Evolutionary conservation across 2,888 invertebrate genomes (phyloP), one percentile per base, ranked within the genome.

Genomic region (Uropetala carovei): DNA sequence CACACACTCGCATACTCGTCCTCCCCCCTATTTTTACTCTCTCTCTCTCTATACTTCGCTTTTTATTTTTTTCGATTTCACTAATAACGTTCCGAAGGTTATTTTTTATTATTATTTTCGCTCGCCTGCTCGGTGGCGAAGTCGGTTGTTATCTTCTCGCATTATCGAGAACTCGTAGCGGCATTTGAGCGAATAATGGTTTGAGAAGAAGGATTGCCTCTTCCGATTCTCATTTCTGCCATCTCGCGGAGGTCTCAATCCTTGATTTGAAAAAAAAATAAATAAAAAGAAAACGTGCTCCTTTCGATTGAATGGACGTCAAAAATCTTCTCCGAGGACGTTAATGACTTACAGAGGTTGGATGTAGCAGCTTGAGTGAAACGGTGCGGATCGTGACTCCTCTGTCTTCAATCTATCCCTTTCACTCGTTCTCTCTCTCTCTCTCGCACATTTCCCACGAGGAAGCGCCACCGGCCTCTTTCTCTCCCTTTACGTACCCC

Each of bases 361-460:
- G 27, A 13, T 13, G 75, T 27, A 75, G 75, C 43, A 43, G 43
- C 43, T 75, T 11, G 75, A 75, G 75, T 68, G 68, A 68, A 68
- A 68, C 68, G 68, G 68, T 22, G 68, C 68, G 13, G 68, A 68
- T 75, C 75, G 75, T 27, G 75, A 75, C 75, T 75, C 75, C 27
- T 75, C 22, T 68, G 68, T 68, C 68, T 68, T 68, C 68, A 5
- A 64, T 64, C 64, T 43, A 43, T 43, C 43, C 43, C 43, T 43
- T n/a, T 68, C 68, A 18, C 18, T 68, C 68, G 10, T 9, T 68
- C 9, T 75, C 27, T 27, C 22, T 27, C 75, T 4, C 22, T 27
- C 27, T 27, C 27, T 22, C 75, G 27, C 27, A 43, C 1, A 43
- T 43, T 43, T 43, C 43, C 5, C 43, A 43, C 43, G 43, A 43